These are phyloP conservation scores for Calcarius lapponicus DNA, from an alignment of 2,797 vertebrate genomes.

Conservation along the genomic window DNA sequence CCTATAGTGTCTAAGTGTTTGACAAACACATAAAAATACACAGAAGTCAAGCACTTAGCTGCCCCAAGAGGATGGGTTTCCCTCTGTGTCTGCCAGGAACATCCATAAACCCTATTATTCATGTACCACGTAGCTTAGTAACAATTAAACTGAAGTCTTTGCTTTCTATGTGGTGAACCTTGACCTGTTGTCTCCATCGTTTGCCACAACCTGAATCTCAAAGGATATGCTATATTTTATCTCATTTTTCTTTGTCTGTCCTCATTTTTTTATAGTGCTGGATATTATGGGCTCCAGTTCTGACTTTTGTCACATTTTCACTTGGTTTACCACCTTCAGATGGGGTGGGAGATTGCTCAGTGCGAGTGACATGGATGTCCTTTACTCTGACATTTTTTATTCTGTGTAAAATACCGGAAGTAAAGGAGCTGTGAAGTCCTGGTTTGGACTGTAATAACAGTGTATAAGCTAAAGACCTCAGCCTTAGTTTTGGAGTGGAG, in stretches of 20 bases:
- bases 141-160: slow-evolving; percentile 25
- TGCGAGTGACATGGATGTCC: not conserved
- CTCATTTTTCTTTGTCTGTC: not conserved
- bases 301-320: not conserved
- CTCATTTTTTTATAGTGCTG: not conserved
- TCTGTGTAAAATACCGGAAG: not conserved
- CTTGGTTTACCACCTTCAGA: not conserved
- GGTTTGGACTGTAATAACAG: not conserved
- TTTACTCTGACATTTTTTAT: not conserved
- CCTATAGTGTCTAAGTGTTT: slow-evolving; percentile 48
- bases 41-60: slow-evolving; percentile 62
- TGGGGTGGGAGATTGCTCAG: not conserved
- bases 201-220: not conserved
- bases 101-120: slow-evolving; percentile 43
- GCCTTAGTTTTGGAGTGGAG: not conserved
- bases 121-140: not conserved
- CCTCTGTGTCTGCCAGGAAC: slow-evolving; percentile 41
- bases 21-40: slow-evolving; percentile 58
- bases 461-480: not conserved
- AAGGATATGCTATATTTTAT: not conserved
- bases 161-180: not conserved
- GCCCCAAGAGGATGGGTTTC: slow-evolving; percentile 34
- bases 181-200: not conserved
- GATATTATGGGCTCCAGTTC: not conserved
- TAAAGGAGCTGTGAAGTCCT: not conserved